Base-by-base conservation (phyloP, 2,113 vertebrate species). In the Dasypus novemcinctus region DNA sequence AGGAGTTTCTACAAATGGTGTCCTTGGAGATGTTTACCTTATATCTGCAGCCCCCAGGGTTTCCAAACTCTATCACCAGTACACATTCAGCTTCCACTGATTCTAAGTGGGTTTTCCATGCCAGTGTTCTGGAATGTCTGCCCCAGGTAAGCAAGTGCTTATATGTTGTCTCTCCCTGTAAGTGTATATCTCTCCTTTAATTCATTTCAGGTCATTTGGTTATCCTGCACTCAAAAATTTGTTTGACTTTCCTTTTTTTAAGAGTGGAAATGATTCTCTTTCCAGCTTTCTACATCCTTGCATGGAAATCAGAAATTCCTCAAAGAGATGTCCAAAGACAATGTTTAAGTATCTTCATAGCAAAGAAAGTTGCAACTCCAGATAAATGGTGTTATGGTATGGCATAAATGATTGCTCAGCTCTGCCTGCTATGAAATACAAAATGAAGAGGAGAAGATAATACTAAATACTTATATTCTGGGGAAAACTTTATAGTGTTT, bases 271-370 rank as follows among this genome's bases (percentile, higher is more conserved):
- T 88, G 54, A 72, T 10, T 74, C 36, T 74, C 29, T 61, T 83
- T 88, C 27, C n/a, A 68, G 61, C 29, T 96, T 90, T 93, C 90
- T 76, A 63, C 63, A 93, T 75, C 36, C 23, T 27, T 72, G 2
- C 59, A 83, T 66, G n/a, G 14, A 85, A 69, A 86, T 69, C 38
- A 85, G 33, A 84, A 91, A 64, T 93, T 46, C 52, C 52, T 88
- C 31, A n/a, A 46, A 83, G 74, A 87, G n/a, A 91, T 76, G 11
- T 72, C 94, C 64, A 79, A 92, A 94, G 71, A 36, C 82, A 96
- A 78, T 86, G 69, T 71, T 93, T 87, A 93, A 81, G 33, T 57
- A 94, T 69, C 36, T 79, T 96, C 57, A 87, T 49, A 72, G 18
- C 21, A 95, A 90, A 90, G 66, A 74, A 10, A n/a, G 29, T 74